Conservation (phyloP, 2,888 invertebrate genomes). For the Melanostoma scalare region DNA sequence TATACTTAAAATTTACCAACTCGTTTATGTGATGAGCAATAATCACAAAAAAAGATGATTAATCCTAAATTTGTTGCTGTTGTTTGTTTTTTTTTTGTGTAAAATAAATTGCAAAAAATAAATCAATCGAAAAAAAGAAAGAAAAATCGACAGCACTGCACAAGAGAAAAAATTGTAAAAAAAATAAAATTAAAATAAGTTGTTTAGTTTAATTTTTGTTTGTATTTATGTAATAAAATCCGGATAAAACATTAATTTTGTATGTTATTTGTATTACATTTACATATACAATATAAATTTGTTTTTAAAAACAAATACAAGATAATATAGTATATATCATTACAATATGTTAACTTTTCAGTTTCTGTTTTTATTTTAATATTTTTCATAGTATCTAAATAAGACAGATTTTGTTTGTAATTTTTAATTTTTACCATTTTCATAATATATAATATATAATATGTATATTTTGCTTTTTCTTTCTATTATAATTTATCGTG, state of each 20-base stretch:
- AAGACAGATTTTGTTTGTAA: constrained; percentile 54
- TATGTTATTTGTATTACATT: constrained; percentile 51
- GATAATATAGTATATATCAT: constrained; percentile 74
- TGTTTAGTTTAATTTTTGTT: constrained; percentile 39
- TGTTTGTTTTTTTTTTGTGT: no score
- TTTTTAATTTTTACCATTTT: constrained; percentile 48
- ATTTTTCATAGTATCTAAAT: constrained; percentile 62
- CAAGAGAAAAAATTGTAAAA: constrained; percentile 49
- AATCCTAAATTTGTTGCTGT: no score
- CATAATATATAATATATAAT: constrained; percentile 61
- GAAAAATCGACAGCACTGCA: constrained; percentile 60
- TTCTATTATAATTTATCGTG: constrained; percentile 61
- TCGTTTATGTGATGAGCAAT: no score
- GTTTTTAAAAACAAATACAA: constrained; percentile 75
- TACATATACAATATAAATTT: constrained; percentile 73
- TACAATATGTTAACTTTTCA: constrained; percentile 75
- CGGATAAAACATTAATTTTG: constrained; percentile 53
- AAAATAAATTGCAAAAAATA: not conserved
- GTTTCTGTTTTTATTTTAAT: constrained; percentile 72
- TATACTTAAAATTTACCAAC: no score
- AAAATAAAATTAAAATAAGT: constrained; percentile 50
- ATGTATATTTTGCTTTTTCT: constrained; percentile 52
- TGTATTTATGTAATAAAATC: constrained; percentile 61
- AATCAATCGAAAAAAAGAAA: not conserved
- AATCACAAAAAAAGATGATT: no score